Evolutionary conservation across 2,888 invertebrate genomes (phyloP).

Genomic region (Isoperla grammatica): DNA sequence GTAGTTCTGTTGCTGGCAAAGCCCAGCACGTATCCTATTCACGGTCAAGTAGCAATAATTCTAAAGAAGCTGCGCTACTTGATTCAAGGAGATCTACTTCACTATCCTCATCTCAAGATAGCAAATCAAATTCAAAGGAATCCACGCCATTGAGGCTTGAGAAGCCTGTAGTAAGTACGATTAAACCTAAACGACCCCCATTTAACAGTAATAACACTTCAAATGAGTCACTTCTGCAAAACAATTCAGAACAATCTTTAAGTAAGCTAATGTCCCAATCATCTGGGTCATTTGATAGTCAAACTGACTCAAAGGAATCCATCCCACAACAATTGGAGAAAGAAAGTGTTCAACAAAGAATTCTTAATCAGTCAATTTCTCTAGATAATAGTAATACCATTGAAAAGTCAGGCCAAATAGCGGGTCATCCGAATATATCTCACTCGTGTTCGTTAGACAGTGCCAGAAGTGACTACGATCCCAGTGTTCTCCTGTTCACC

Average conservation of each 20-base stretch:
- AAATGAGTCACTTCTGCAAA: too few relatives aligned
- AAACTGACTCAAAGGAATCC: neutral
- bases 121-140: constrained; percentile 4
- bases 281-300: neutral
- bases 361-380: neutral
- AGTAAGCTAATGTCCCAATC: neutral
- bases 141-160: neutral
- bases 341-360: neutral
- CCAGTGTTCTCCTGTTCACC: constrained; percentile 41
- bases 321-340: neutral
- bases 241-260: too few relatives aligned
- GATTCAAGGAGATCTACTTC: constrained; percentile 5
- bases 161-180: neutral
- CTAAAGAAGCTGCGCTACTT: neutral
- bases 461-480: constrained; percentile 37
- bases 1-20: constrained; percentile 11
- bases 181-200: neutral
- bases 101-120: constrained; percentile 17
- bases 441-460: constrained; percentile 26
- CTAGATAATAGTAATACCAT: neutral
- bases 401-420: neutral
- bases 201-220: neutral
- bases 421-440: neutral
- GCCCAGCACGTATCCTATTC: neutral
- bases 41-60: neutral